Base-by-base conservation (phyloP, 2,113 vertebrate genomes). In the Protobothrops flavoviridis region DNA sequence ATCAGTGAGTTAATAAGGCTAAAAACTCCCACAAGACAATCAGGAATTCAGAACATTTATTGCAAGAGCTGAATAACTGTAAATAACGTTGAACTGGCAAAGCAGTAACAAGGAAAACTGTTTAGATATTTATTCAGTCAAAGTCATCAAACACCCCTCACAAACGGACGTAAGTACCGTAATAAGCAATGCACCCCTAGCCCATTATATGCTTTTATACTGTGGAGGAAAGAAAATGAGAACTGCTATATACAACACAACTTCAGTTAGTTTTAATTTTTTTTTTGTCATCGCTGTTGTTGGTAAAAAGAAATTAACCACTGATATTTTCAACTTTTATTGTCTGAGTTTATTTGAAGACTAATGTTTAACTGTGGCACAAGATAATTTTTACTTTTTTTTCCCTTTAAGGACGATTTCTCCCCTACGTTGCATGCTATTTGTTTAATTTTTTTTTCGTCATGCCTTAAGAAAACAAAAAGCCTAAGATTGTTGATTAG, bases 81-180 rank as follows among this genome's bases (percentile, higher is more conserved):
- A 99, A 98, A 98, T 98, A 98, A 98, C 88, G 97, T 98, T 97
- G 97, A 98, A 97, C 97, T 98, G 97, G 98, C 98, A 98, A 98
- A 99, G 98, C 99, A 98, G 98, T 98, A 99, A 99, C 98, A 99
- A 98, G 98, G 98, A 98, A 98, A 99, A 99, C 98, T 99, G 98
- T 98, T 99, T 99, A 99, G 98, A 99, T 99, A 99, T 98, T 98
- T 98, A 98, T 98, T 98, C 98, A 98, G 98, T 98, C 98, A 98
- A 98, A 98, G 94, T 98, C 97, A 98, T 98, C 97, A 98, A 99
- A 99, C 98, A 99, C 98, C 98, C 98, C 98, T 98, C 98, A 99
- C 99, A 98, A 98, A 99, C 98, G 98, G 97, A 99, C 99, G 97
- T 98, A 99, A 98, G 98, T 98, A 99, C 98, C 98, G 98, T 98